These are phyloP conservation scores for Cephus cinctus DNA, from an alignment of 1,140 invertebrate species.

Conservation along the genomic window DNA sequence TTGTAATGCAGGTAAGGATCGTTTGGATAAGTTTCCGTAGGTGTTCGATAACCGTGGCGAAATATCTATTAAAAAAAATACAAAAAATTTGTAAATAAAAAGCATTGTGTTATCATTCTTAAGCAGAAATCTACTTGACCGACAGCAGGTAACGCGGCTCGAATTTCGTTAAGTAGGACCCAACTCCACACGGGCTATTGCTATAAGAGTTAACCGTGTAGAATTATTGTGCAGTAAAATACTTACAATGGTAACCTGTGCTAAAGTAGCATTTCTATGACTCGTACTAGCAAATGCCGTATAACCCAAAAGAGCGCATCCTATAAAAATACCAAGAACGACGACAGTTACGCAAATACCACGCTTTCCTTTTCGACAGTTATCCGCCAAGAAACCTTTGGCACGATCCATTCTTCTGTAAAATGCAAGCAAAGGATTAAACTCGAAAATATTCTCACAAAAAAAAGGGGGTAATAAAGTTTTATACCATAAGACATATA, in stretches of 20 bases:
- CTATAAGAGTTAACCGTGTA: no score
- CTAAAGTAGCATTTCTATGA: conserved; percentile 7
- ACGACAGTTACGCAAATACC: conserved; percentile 27
- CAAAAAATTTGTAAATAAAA: neutral
- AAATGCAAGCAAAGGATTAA: no score
- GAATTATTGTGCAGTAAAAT: neutral
- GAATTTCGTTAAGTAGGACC: no score
- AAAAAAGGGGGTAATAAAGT: no score
- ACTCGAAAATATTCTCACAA: no score
- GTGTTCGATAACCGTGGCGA: conserved; percentile 75
- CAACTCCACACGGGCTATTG: no score
- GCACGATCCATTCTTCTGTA: conserved; percentile 21
- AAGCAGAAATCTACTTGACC: no score
- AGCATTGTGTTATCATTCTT: neutral
- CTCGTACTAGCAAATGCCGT: conserved; percentile 26
- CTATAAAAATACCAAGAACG: conserved; percentile 29
- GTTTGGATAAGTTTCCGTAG: conserved; percentile 65
- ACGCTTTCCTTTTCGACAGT: conserved; percentile 24
- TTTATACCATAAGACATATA: no score
- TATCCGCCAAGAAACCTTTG: conserved; percentile 18
- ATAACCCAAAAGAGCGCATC: conserved; percentile 32
- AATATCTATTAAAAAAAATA: conserved; percentile 60
- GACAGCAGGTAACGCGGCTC: no score
- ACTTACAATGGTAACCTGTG: conserved; percentile 44
- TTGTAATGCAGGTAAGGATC: conserved; percentile 68